Evolutionary conservation across 2,113 vertebrate genomes (phyloP).

Genomic region (Paralichthys olivaceus): DNA sequence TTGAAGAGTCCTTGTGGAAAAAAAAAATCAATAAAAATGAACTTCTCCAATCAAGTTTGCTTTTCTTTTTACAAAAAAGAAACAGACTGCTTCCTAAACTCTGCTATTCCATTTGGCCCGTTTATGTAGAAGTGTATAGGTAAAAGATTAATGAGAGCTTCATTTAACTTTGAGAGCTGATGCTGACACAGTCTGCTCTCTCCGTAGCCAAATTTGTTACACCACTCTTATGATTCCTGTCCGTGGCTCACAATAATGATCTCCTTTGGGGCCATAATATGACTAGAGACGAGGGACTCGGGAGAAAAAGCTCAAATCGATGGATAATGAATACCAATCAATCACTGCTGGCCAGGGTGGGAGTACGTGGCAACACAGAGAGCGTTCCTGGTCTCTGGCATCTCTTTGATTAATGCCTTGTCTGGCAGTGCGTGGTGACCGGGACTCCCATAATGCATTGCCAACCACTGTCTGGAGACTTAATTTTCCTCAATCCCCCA

Average conservation of each 20-base stretch:
- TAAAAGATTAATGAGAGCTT: slow-evolving; percentile 31
- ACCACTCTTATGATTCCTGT: slow-evolving; percentile 27
- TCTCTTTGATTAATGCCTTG: slow-evolving; percentile 77
- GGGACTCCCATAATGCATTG: slow-evolving; percentile 73
- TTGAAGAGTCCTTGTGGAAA: background rate
- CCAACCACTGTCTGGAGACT: slow-evolving; percentile 72
- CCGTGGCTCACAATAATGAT: slow-evolving; percentile 52
- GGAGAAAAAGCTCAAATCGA: slow-evolving; percentile 70
- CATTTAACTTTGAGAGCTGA: slow-evolving; percentile 1
- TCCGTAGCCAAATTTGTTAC: slow-evolving; percentile 17
- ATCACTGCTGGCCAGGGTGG: slow-evolving; percentile 55
- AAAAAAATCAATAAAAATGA: background rate
- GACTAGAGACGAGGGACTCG: slow-evolving; percentile 62
- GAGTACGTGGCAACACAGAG: slow-evolving; percentile 59
- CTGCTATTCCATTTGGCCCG: background rate
- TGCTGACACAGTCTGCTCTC: slow-evolving; percentile 20
- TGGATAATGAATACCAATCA: slow-evolving; percentile 75
- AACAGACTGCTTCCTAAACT: background rate
- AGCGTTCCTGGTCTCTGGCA: slow-evolving; percentile 60
- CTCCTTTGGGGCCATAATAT: slow-evolving; percentile 60
- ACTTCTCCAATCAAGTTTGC: background rate
- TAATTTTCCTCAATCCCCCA: slow-evolving; percentile 68
- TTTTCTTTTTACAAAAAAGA: background rate
- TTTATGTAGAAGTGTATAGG: background rate
- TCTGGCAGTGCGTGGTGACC: slow-evolving; percentile 51